phyloP scores from a whole-genome alignment of 2,888 invertebrate genomes.

The Lasioglossum villosulum region DNA sequence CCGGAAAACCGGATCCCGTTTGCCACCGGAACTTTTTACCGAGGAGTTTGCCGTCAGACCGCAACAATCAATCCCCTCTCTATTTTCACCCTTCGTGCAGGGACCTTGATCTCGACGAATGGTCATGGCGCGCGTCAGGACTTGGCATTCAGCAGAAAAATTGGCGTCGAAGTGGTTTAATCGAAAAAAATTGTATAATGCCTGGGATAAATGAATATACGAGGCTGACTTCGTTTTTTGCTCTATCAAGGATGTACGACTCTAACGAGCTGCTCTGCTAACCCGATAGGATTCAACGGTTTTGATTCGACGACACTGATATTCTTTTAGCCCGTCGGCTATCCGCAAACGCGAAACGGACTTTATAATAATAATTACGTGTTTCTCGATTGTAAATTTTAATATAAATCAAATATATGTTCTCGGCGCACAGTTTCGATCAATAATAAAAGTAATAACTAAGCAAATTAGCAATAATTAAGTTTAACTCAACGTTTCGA shows the following conservation, averaged over 20 bases:
- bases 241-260: background rate
- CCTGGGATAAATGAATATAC: background rate
- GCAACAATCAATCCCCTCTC: constrained; percentile 58
- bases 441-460: no score
- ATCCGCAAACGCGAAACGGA: background rate
- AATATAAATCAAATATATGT: no score
- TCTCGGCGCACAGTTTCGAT: no score
- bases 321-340: background rate
- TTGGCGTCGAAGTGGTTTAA: background rate
- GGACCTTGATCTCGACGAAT: constrained; percentile 37
- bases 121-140: constrained; percentile 27
- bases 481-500: no score
- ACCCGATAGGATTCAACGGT: background rate
- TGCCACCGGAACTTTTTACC: constrained; percentile 41
- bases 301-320: background rate
- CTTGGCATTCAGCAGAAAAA: background rate
- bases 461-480: no score
- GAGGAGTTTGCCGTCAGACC: constrained; percentile 70
- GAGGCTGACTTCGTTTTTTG: background rate
- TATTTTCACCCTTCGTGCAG: constrained; percentile 49
- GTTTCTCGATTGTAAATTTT: no score
- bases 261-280: background rate
- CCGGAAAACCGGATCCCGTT: constrained; percentile 64
- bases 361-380: no score
- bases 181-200: background rate